Evolutionary conservation across 2,888 invertebrate genomes (phyloP).

Genomic region (Drosophila macrospina): DNA sequence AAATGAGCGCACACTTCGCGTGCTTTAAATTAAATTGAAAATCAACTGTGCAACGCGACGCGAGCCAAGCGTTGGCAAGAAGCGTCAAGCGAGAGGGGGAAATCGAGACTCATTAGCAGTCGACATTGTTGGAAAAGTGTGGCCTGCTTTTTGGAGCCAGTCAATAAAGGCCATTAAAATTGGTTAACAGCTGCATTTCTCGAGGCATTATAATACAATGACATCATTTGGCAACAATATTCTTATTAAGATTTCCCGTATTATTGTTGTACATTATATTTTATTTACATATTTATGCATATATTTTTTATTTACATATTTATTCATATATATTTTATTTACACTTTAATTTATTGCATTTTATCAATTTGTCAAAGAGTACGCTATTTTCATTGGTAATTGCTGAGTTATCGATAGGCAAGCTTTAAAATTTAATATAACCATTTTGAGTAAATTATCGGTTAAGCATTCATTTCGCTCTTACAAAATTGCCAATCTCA

Average conservation of each 20-base stretch:
- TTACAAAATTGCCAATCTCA: too few species aligned
- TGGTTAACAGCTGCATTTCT: conserved; percentile 44
- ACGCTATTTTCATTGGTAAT: too few species aligned
- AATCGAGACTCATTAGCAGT: conserved; percentile 67
- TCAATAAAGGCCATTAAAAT: conserved; percentile 57
- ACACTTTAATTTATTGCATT: too few species aligned
- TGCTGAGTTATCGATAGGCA: too few species aligned
- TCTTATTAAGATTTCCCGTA: background rate
- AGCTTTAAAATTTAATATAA: too few species aligned
- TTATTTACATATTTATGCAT: background rate
- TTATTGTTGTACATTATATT: background rate
- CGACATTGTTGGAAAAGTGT: conserved; percentile 35
- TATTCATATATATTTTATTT: too few species aligned
- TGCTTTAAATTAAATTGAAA: conserved; percentile 73
- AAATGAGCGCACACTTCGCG: conserved; percentile 46
- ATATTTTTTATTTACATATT: too few species aligned
- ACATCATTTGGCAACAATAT: conserved; percentile 11
- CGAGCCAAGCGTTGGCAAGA: background rate
- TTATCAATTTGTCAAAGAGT: too few species aligned
- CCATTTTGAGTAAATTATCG: background rate
- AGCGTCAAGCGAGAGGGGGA: background rate
- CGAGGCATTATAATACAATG: conserved; percentile 25
- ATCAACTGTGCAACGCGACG: conserved; percentile 46
- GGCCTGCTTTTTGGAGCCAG: conserved; percentile 60
- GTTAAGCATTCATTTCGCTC: background rate